Conservation (phyloP, 2,888 invertebrate species). For the Trissoscelio sp. region DNA sequence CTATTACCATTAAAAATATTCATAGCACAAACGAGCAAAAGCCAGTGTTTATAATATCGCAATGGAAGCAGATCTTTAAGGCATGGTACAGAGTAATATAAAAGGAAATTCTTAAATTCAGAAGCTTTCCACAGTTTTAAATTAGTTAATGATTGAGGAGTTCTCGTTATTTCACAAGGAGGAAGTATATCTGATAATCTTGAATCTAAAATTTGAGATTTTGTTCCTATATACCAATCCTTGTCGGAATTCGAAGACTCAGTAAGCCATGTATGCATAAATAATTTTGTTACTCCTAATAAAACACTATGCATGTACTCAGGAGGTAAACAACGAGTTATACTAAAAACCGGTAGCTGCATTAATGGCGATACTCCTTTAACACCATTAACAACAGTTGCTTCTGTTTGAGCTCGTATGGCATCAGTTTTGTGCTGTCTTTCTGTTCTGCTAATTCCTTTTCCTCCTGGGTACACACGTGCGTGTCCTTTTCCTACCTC, state of each 20-base stretch:
- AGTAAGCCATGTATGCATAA: constrained; percentile 38
- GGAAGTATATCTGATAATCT: constrained; percentile 36
- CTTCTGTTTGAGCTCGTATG: neutral
- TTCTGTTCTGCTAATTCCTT: neutral
- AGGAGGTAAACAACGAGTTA: constrained; percentile 53
- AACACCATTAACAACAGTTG: constrained; percentile 45
- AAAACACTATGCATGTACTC: constrained; percentile 65
- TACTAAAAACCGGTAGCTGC: constrained; percentile 45
- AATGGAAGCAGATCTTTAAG: constrained; percentile 38
- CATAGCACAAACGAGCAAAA: constrained; percentile 42
- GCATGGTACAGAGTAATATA: constrained; percentile 66
- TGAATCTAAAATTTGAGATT: constrained; percentile 7
- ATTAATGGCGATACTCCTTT: constrained; percentile 42
- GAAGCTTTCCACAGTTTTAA: constrained; percentile 53
- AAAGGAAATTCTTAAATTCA: constrained; percentile 56
- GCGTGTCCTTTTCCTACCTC: constrained; percentile 3
- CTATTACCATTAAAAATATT: constrained; percentile 38
- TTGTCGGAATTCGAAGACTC: neutral
- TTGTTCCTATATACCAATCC: neutral
- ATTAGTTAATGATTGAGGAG: constrained; percentile 31
- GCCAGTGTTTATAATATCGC: constrained; percentile 55
- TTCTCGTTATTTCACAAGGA: constrained; percentile 48
- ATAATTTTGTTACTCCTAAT: constrained; percentile 57
- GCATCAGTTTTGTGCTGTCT: constrained; percentile 9
- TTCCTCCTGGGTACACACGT: neutral